Base-by-base conservation (phyloP, 2,113 vertebrate species). In the Prolemur simus region DNA sequence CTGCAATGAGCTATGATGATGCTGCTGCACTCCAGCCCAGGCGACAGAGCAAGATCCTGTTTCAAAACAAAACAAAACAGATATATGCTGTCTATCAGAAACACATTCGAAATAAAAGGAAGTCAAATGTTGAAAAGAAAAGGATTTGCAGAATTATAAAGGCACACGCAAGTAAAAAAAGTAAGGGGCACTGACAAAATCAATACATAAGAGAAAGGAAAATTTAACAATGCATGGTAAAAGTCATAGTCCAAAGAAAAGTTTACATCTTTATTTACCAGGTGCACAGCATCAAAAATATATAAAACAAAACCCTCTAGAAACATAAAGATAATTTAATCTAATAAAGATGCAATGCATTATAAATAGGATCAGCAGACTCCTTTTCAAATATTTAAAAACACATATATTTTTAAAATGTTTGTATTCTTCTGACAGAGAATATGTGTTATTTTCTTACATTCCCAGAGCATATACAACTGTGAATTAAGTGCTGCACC, bases 371-470 rank as follows among this genome's bases (percentile, higher is more conserved):
- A 78, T 69, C 20, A 45, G 32, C 17, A 63, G 52, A 49, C 17
- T 87, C 32, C 42, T 82, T 80, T 93, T 91, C 47, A 91, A 87
- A 81, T 83, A 93, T 87, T 93, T 96, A 86, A 25, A 77, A n/a
- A 52, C 39, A 80, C 8, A 34, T 11, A 12, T 45, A 39, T 63
- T 29, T 95, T 89, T 87, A 27, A 94, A 87, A 77, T 8, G 5
- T 60, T 71, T 73, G 27, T 95, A 25, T 88, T 64, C 34, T 77
- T 32, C 60, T 76, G 18, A 74, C n/a, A 82, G 69, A 82, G 39
- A 95, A 39, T 47, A 12, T 23, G 5, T 11, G 52, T 91, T 58
- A 25, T 92, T 87, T 81, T 42, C 73, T 84, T 78, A 64, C 6
- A 69, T 56, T 39, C 66, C 47, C 54, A 87, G 29, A 71, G 6